phyloP scores from a whole-genome alignment of 1,140 invertebrate species.

The Pseudomyrmex cubaensis region DNA sequence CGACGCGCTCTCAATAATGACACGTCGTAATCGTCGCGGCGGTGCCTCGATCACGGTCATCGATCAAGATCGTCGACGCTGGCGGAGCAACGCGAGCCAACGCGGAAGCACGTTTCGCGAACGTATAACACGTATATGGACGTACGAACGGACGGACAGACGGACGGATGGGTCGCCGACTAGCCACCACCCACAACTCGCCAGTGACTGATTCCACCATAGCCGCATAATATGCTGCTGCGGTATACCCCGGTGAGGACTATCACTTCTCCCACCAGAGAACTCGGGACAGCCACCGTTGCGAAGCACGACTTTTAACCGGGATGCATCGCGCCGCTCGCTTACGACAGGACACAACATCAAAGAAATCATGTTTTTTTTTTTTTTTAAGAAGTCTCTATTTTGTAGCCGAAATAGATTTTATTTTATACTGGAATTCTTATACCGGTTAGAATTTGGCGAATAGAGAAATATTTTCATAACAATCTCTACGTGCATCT shows the following conservation, averaged over 20 bases:
- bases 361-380: background rate
- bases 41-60: conserved; percentile 52
- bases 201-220: conserved; percentile 85
- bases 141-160: conserved; percentile 31
- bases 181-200: conserved; percentile 84
- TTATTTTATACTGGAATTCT: background rate
- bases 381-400: too few species aligned
- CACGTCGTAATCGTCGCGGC: background rate
- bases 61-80: conserved; percentile 27
- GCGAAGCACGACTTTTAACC: conserved; percentile 79
- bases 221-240: conserved; percentile 82
- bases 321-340: conserved; percentile 69
- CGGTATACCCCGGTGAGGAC: conserved; percentile 81
- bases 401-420: too few species aligned
- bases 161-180: conserved; percentile 77
- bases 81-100: conserved; percentile 37
- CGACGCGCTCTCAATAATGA: conserved; percentile 13
- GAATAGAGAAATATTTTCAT: background rate
- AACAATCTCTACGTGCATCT: too few species aligned
- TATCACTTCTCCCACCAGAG: conserved; percentile 84
- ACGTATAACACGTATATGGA: conserved; percentile 1
- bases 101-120: conserved; percentile 64
- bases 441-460: background rate
- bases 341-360: background rate
- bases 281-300: conserved; percentile 76